phyloP scores from a whole-genome alignment of 2,113 vertebrate species.

The Psilopsiagon aymara region DNA sequence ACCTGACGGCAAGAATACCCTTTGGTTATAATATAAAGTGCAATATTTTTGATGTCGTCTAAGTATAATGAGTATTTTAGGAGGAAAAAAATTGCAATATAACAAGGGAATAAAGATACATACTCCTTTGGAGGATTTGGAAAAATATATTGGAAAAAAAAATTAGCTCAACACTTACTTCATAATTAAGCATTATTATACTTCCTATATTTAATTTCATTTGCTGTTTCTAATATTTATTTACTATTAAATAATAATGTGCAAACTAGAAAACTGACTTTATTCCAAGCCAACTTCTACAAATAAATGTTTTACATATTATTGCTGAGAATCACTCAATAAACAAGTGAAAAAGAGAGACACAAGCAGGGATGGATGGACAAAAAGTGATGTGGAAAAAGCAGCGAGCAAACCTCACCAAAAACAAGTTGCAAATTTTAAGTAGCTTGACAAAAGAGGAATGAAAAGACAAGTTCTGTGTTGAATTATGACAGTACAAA shows the following conservation, averaged over 20 bases:
- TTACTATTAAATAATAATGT: neutral
- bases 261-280: neutral
- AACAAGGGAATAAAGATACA: conserved; percentile 3
- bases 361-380: neutral
- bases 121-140: neutral
- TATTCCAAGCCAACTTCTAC: neutral
- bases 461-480: neutral
- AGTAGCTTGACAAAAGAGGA: neutral
- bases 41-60: neutral
- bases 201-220: neutral
- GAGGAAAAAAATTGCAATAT: neutral
- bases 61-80: neutral
- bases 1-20: neutral
- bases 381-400: neutral
- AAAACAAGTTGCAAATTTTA: neutral
- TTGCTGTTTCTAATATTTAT: neutral
- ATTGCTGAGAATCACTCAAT: neutral
- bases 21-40: neutral
- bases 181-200: neutral
- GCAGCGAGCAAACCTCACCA: neutral
- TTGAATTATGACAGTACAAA: neutral
- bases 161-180: neutral
- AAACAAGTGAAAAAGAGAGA: neutral
- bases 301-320: neutral
- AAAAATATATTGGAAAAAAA: neutral